Evolutionary conservation across 2,797 vertebrate species (phyloP), one percentile per base, ranked within the genome.

Genomic region (Eidolon dupreanum): DNA sequence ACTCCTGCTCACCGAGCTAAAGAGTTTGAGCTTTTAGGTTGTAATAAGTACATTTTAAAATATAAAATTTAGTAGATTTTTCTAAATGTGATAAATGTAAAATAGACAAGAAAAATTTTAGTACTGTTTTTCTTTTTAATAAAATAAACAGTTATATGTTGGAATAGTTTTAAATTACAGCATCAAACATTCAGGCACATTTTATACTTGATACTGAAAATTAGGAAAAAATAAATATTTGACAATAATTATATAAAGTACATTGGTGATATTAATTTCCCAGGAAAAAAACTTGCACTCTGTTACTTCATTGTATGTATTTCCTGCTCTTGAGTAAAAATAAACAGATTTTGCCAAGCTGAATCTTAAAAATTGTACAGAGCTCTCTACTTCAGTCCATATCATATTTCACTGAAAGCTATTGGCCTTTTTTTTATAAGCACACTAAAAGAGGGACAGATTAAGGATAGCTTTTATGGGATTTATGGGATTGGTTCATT

Each of bases 381-480:
- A 68, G 31, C 53, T 88, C 57, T 65, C 41, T 43, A 49, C 77
- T 75, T 90, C 63, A 77, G 41, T 73, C 19, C 33, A n/a, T 73
- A 89, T 94, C 70, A 51, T 91, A 94, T 91, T 92, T 97, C 59
- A 84, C 59, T 59, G 65, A 88, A 96, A 97, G 63, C 46, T 68
- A 93, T 59, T 83, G 94, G 51, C 3, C 82, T 86, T 88, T 87
- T 96, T 93, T 86, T 53, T 70, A 79, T 53, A 96, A 90, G 75
- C 83, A 86, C 75, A 93, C n/a, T 95, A 88, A 97, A 93, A 92
- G 73, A 75, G 43, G 28, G 53, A 88, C 43, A 95, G 96, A 97
- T 96, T 96, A 97, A 93, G 49, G 84, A 61, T 86, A 83, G 90
- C 70, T 93, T 97, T 95, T 89, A 96, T 83, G 46, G 85, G 92